phyloP scores from a whole-genome alignment of 1,140 invertebrate species.

The Berghia stephanieae region DNA sequence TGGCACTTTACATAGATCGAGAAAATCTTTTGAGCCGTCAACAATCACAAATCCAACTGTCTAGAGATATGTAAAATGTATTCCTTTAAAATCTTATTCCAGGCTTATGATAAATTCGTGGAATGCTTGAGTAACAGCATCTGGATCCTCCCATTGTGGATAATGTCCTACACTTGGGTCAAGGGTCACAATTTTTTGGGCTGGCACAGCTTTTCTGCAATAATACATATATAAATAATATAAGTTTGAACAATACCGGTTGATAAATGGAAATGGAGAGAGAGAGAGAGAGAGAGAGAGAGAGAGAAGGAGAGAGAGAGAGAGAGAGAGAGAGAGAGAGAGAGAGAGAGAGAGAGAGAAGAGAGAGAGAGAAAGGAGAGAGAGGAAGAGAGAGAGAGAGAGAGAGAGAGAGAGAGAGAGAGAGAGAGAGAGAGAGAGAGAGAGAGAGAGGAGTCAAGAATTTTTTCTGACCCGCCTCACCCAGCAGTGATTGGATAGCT shows the following conservation, averaged over 20 bases:
- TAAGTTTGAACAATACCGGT: too few species aligned
- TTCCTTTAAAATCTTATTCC: not conserved
- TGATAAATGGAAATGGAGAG: not conserved
- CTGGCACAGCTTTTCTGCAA: slow-evolving; percentile 39
- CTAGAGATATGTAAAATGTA: not conserved
- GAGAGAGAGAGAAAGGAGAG: not conserved
- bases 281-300: slow-evolving; percentile 4
- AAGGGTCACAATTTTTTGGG: slow-evolving; percentile 37
- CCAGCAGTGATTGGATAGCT: too few species aligned
- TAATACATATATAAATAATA: slow-evolving; percentile 2
- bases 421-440: not conserved
- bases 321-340: slow-evolving; percentile 8
- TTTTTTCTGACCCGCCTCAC: too few species aligned
- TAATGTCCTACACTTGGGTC: slow-evolving; percentile 38
- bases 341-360: not conserved
- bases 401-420: slow-evolving; percentile 5
- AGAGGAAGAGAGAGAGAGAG: slow-evolving; percentile 12
- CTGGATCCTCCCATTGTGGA: slow-evolving; percentile 46
- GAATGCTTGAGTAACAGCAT: slow-evolving; percentile 21
- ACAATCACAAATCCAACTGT: not conserved
- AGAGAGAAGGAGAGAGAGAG: slow-evolving; percentile 4
- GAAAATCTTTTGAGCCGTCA: too few species aligned
- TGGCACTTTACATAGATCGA: not conserved
- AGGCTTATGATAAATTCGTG: not conserved
- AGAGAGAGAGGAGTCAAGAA: not conserved